A percentile compares a stretch with the other conserved stretches of the same genome.
Evolutionary conservation across 2,113 vertebrate species (phyloP).

Genomic region (Perca schrenkii): DNA sequence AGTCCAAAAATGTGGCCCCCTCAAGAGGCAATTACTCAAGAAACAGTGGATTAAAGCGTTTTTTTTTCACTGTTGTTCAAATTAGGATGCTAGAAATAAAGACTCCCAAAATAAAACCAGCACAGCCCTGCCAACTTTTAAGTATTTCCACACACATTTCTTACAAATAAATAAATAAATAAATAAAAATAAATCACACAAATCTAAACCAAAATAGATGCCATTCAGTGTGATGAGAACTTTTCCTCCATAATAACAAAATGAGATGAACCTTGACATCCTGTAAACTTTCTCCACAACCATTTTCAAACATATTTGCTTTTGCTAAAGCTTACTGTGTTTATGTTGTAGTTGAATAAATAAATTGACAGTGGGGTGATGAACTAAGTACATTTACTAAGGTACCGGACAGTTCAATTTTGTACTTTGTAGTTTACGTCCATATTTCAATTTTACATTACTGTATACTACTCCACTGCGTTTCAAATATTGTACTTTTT

Average conservation of each 20-base stretch:
- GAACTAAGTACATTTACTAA: not conserved
- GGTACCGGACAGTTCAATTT: not conserved
- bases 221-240: slow-evolving; percentile 40
- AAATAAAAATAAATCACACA: slow-evolving; percentile 30
- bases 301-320: slow-evolving; percentile 18
- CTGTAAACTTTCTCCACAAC: slow-evolving; percentile 32
- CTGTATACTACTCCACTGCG: not conserved
- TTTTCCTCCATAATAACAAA: slow-evolving; percentile 31
- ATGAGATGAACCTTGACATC: slow-evolving; percentile 46
- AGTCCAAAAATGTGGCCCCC: slow-evolving; percentile 53
- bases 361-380: not conserved
- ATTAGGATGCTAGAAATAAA: slow-evolving; percentile 71
- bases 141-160: slow-evolving; percentile 50
- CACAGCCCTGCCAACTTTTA: slow-evolving; percentile 50
- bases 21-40: slow-evolving; percentile 69
- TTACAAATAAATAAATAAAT: slow-evolving; percentile 17
- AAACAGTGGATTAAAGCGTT: slow-evolving; percentile 72
- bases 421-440: not conserved
- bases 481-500: not conserved
- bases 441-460: not conserved
- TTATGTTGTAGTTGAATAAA: slow-evolving; percentile 35
- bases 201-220: slow-evolving; percentile 44
- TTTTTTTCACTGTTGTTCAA: slow-evolving; percentile 59
- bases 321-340: slow-evolving; percentile 13
- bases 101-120: slow-evolving; percentile 58